Base-by-base conservation (phyloP, 2,888 invertebrate species). In the Meliscaeva auricollis region DNA sequence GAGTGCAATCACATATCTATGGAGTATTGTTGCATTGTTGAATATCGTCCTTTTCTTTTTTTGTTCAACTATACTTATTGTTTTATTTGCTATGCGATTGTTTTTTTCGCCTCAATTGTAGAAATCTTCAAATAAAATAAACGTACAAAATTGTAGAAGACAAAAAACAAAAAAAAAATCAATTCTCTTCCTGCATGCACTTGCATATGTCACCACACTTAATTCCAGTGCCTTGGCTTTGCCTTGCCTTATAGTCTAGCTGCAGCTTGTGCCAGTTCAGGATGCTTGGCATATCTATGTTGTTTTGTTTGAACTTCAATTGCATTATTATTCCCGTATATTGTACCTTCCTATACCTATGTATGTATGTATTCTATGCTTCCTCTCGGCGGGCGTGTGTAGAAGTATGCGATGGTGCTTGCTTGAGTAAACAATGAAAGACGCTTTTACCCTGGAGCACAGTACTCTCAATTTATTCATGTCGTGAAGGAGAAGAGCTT, bases 301-400 rank as follows among this genome's bases (percentile, higher is more conserved):
- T 85, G 76, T 85, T 85, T 85, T 85, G 69, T 81, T 85, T 85
- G 85, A 85, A 81, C 85, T 81, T 85, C 85, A 85, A 84, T 81
- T 85, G 81, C 81, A 77, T 85, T 85, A 85, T 81, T 73, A 81
- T 85, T 64, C 68, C 44, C 62, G 46, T 77, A 41, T 54, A 56
- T 20, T 15, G 5, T 7, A 26, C 1, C 32, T 35, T 7, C 9
- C 1, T 17, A 30, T 56, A 35, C 5, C 2, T 38, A 58, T 13
- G 2, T 32, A 30, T 13, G 2, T 32, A 30, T 26, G 20, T 46
- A 22, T 35, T 58, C 50, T 48, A 38, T 79, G 56, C 70, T 70
- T 84, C 54, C 79, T 74, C 38, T 52, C 11, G 35, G 13, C 32
- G 38, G n/a, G 35, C 35, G n/a, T 62, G 32, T 72, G 35, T 41